Evolutionary conservation across 2,888 invertebrate species (phyloP).

Genomic region (Chalcosyrphus nemorum): DNA sequence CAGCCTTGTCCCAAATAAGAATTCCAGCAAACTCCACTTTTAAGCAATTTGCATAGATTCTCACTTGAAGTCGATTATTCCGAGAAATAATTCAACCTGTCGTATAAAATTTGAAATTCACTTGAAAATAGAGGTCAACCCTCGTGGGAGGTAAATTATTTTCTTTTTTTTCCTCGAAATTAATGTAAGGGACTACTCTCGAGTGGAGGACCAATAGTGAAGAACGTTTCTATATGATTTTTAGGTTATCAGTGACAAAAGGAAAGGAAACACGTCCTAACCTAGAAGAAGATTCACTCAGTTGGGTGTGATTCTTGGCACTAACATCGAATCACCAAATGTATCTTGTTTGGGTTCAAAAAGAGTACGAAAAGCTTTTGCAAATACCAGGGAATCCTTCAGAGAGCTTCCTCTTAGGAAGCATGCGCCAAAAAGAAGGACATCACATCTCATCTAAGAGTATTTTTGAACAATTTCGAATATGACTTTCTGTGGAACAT

Average conservation of each 20-base stretch:
- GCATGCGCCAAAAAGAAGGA: conserved; percentile 19
- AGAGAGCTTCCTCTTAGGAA: neutral
- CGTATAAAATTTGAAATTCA: too few species aligned
- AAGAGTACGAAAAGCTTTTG: neutral
- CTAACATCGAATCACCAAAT: conserved; percentile 31
- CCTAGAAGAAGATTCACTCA: conserved; percentile 48
- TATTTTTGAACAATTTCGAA: neutral
- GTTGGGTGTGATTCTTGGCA: conserved; percentile 69
- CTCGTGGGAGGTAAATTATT: neutral
- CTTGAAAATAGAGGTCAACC: neutral
- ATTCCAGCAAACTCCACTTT: too few species aligned
- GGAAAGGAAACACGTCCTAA: conserved; percentile 10
- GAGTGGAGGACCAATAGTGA: neutral
- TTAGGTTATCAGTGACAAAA: too few species aligned
- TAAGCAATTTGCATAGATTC: neutral
- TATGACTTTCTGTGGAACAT: conserved; percentile 55
- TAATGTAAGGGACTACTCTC: neutral
- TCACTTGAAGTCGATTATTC: too few species aligned
- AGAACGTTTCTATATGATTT: too few species aligned
- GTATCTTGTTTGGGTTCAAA: too few species aligned
- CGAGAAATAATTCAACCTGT: too few species aligned
- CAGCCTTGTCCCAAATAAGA: too few species aligned
- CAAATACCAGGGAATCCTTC: conserved; percentile 8
- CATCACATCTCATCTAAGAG: conserved; percentile 6
- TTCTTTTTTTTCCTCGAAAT: neutral